Percentiles rank a stretch among this genome's conserved stretches.
Evolutionary conservation across 2,888 invertebrate species (phyloP).

Genomic region (Phlogophora meticulosa): DNA sequence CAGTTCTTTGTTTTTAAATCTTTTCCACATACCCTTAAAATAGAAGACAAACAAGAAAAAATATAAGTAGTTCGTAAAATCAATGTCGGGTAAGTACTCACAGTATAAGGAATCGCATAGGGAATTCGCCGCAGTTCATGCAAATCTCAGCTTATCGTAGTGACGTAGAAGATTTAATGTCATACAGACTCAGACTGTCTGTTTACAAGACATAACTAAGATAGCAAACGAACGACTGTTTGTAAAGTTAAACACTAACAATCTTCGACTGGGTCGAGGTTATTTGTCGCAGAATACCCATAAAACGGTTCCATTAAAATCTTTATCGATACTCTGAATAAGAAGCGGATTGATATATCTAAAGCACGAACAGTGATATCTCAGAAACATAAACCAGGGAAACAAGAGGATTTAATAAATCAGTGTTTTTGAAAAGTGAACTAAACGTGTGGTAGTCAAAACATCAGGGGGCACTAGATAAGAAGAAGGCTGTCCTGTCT

Average conservation of each 20-base stretch:
- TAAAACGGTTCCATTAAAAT: slow-evolving; percentile 35
- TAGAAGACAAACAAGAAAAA: too few species aligned
- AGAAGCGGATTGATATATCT: slow-evolving; percentile 13
- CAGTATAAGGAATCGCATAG: slow-evolving; percentile 3
- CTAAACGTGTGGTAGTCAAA: background rate
- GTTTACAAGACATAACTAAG: slow-evolving; percentile 67
- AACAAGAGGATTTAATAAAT: background rate
- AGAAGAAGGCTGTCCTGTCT: too few species aligned
- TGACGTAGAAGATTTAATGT: slow-evolving; percentile 83
- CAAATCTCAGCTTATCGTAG: slow-evolving; percentile 77
- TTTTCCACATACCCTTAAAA: background rate
- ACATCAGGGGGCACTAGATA: too few species aligned
- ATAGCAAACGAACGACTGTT: slow-evolving; percentile 67
- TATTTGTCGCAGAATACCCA: slow-evolving; percentile 35
- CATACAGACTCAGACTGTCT: slow-evolving; percentile 69
- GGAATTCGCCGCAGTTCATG: slow-evolving; percentile 66
- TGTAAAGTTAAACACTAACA: slow-evolving; percentile 57
- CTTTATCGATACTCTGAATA: slow-evolving; percentile 20
- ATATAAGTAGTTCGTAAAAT: background rate
- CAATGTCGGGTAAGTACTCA: background rate
- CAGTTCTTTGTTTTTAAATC: slow-evolving; percentile 3
- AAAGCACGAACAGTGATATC: slow-evolving; percentile 6
- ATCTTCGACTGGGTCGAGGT: slow-evolving; percentile 62
- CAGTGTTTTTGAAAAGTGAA: slow-evolving; percentile 7
- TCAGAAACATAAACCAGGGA: slow-evolving; percentile 6